These are phyloP conservation scores for Bufotes viridis DNA, from an alignment of 2,797 vertebrate genomes.

Conservation along the genomic window DNA sequence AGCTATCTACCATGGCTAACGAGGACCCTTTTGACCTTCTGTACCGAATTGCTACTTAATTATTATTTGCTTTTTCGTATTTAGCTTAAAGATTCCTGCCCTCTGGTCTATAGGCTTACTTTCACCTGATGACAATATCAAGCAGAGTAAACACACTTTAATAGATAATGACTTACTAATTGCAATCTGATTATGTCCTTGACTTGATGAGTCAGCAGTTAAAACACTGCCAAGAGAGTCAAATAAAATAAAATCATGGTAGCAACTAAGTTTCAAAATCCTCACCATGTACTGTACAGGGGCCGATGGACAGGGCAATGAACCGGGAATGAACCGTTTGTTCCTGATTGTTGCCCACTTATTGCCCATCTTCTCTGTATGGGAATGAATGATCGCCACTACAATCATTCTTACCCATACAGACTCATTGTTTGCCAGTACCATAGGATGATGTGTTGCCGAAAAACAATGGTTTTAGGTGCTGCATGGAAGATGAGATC, in stretches of 20 bases:
- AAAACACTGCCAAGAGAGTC: conserved; percentile 2
- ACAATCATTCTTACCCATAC: too few species aligned
- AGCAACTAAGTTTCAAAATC: conserved; percentile 40
- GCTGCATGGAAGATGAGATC: too few species aligned
- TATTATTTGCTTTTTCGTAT: conserved; percentile 33
- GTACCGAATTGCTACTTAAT: conserved; percentile 48
- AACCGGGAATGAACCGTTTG: too few species aligned
- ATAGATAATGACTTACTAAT: conserved; percentile 61
- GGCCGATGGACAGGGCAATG: too few species aligned
- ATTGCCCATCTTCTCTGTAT: too few species aligned
- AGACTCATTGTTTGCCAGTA: too few species aligned
- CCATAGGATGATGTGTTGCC: too few species aligned
- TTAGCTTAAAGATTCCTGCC: conserved; percentile 51
- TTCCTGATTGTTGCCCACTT: too few species aligned
- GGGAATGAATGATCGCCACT: too few species aligned
- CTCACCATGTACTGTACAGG: background rate
- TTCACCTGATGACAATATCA: conserved; percentile 55
- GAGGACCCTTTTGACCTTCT: conserved; percentile 51
- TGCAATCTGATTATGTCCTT: conserved; percentile 57
- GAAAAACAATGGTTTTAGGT: too few species aligned
- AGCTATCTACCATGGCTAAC: conserved; percentile 51
- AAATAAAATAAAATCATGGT: conserved; percentile 17
- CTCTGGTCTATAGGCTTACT: conserved; percentile 48
- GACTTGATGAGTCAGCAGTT: conserved; percentile 58
- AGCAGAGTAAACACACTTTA: conserved; percentile 54